phyloP scores from a whole-genome alignment of 2,888 invertebrate genomes.

The Drosophila testacea region DNA sequence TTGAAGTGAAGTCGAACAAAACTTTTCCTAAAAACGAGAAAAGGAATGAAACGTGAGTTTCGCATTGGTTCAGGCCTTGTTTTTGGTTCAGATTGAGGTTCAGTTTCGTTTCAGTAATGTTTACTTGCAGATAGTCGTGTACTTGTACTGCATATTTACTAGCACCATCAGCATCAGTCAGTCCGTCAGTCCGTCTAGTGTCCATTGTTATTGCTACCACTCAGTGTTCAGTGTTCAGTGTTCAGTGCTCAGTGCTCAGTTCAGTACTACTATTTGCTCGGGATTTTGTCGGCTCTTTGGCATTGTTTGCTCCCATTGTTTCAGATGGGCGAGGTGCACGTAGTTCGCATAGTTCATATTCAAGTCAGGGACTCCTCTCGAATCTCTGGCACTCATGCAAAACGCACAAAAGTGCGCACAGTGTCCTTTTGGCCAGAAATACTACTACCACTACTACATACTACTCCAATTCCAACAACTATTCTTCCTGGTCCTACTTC shows the following conservation, averaged over 20 bases:
- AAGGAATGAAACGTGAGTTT: slow-evolving; percentile 40
- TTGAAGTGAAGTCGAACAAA: slow-evolving; percentile 28
- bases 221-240: slow-evolving; percentile 3
- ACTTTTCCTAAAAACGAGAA: slow-evolving; percentile 12
- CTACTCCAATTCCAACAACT: slow-evolving; percentile 25
- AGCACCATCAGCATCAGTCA: slow-evolving; percentile 13
- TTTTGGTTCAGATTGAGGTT: slow-evolving; percentile 1
- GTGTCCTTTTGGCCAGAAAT: slow-evolving; percentile 38
- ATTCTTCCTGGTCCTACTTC: neutral
- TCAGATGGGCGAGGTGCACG: slow-evolving; percentile 61
- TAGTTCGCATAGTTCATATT: slow-evolving; percentile 58
- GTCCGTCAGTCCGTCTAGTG: neutral
- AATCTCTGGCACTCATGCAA: slow-evolving; percentile 58
- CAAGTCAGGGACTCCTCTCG: slow-evolving; percentile 58
- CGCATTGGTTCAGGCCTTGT: neutral
- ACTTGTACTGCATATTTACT: slow-evolving; percentile 45
- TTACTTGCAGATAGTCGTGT: slow-evolving; percentile 26
- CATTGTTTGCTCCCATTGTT: slow-evolving; percentile 62
- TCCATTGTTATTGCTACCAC: slow-evolving; percentile 1
- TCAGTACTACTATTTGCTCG: slow-evolving; percentile 40
- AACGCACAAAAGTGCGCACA: slow-evolving; percentile 61
- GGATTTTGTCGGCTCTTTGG: slow-evolving; percentile 49
- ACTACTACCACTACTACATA: neutral
- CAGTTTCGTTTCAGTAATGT: slow-evolving; percentile 27
- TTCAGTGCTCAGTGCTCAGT: no score